Evolutionary conservation across 2,797 vertebrate species (phyloP).

Genomic region (Sebastes hubbsi): DNA sequence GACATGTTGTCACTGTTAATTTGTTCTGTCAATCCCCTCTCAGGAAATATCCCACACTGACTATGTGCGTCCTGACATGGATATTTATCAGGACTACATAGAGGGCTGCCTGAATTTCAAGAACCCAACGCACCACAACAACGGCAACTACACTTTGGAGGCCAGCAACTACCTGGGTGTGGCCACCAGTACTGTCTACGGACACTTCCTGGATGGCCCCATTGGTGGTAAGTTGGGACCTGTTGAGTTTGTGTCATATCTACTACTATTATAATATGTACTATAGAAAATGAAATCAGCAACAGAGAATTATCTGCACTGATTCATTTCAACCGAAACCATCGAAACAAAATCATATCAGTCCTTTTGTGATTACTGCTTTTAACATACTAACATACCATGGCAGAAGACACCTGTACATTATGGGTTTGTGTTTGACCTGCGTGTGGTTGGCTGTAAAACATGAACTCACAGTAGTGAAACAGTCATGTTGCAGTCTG

Average conservation of each 20-base stretch:
- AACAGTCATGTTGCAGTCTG: neutral
- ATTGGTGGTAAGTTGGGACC: conserved; percentile 56
- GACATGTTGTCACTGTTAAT: neutral
- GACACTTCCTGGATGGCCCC: conserved; percentile 92
- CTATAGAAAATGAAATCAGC: neutral
- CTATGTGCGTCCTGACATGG: conserved; percentile 88
- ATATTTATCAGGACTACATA: conserved; percentile 87
- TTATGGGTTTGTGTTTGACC: neutral
- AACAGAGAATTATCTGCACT: neutral
- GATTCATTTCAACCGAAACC: neutral
- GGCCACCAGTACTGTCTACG: conserved; percentile 88
- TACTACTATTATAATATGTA: neutral
- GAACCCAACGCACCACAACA: conserved; percentile 96
- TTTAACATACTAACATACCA: neutral
- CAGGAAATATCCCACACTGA: conserved; percentile 75
- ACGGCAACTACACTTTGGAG: conserved; percentile 95
- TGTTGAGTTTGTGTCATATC: neutral
- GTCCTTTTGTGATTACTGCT: neutral
- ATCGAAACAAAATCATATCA: neutral
- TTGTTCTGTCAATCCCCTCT: neutral
- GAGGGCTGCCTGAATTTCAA: conserved; percentile 95
- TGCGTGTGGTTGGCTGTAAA: neutral
- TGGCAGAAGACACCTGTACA: neutral
- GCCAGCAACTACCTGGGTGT: conserved; percentile 90
- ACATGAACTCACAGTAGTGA: neutral